phyloP scores from a whole-genome alignment of 2,888 invertebrate species.

The Heliconius erato region DNA sequence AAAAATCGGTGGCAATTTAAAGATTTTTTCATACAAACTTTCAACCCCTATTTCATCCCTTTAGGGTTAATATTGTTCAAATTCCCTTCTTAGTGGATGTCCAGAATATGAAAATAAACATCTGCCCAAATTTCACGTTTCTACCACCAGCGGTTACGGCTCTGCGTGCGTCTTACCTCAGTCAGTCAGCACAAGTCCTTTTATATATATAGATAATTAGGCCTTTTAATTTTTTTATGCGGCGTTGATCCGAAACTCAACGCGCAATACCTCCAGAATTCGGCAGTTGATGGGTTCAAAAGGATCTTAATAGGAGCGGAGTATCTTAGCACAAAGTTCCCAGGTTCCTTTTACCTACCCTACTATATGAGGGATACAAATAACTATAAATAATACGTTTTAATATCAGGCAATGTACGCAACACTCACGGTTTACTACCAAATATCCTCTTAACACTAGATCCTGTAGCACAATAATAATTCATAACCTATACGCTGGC shows the following conservation, averaged over 20 bases:
- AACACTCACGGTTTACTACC: neutral
- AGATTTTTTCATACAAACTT: no score
- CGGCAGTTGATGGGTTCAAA: neutral
- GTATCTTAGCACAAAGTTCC: neutral
- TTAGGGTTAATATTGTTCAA: no score
- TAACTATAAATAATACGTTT: neutral
- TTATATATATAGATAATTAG: no score
- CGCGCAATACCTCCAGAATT: neutral
- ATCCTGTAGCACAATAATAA: constrained; percentile 19
- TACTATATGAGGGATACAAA: neutral
- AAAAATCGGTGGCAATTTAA: no score
- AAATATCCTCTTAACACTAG: constrained; percentile 1
- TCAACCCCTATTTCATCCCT: no score
- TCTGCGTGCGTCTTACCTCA: no score
- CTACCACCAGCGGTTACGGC: no score
- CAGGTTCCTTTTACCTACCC: neutral
- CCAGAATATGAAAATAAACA: no score
- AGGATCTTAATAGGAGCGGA: neutral
- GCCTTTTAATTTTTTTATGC: neutral
- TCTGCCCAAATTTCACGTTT: no score
- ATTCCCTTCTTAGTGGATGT: no score
- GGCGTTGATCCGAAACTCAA: neutral
- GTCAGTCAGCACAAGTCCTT: no score
- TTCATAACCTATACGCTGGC: constrained; percentile 27
- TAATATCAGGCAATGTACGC: neutral